A percentile compares a stretch with the other conserved stretches of the same genome.
Evolutionary conservation across 2,797 vertebrate genomes (phyloP).

Genomic region (Ciconia nigra): DNA sequence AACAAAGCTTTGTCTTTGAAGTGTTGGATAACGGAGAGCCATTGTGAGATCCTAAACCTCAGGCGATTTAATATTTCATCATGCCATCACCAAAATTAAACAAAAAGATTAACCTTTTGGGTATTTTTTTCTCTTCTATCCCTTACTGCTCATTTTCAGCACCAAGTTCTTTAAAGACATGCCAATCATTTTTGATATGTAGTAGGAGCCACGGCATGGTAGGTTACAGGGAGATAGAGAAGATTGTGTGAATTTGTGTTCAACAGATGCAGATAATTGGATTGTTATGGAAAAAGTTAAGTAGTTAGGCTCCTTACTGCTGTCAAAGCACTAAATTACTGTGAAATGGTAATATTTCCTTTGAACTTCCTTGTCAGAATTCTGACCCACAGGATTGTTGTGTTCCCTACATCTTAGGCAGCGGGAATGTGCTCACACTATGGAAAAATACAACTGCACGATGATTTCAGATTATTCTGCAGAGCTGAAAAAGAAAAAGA

Average conservation of each 20-base stretch:
- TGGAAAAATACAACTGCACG: not conserved
- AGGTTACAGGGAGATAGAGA: not conserved
- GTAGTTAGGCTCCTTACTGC: not conserved
- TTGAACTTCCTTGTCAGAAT: not conserved
- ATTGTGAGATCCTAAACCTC: not conserved
- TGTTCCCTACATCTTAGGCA: not conserved
- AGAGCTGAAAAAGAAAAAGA: not conserved
- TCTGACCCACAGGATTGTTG: not conserved
- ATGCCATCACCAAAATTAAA: not conserved
- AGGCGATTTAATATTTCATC: not conserved
- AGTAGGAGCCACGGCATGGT: not conserved
- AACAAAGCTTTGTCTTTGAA: not conserved
- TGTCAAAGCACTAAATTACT: not conserved
- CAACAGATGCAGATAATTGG: not conserved
- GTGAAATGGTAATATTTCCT: not conserved
- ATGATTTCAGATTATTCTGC: not conserved
- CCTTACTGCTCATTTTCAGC: not conserved
- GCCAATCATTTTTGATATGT: not conserved
- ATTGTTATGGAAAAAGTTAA: not conserved
- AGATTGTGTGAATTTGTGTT: not conserved
- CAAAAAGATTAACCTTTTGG: not conserved
- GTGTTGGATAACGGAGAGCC: not conserved
- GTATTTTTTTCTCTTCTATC: not conserved
- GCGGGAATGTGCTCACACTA: not conserved
- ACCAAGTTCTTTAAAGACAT: not conserved